Conservation (phyloP, 2,888 invertebrate genomes). For the Lymantria monacha region DNA sequence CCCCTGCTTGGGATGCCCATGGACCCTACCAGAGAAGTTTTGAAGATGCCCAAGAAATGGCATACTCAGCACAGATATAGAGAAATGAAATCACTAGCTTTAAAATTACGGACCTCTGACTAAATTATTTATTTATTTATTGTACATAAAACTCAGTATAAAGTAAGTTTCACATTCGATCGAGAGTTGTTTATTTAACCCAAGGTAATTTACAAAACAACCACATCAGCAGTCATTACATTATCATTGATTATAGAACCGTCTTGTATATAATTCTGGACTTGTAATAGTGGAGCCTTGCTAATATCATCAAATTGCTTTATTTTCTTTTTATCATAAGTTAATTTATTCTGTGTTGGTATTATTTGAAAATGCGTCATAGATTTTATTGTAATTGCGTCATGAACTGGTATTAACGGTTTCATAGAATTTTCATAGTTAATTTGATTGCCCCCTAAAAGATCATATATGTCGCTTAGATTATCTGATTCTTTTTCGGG, state of each 20-base stretch:
- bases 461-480: background rate
- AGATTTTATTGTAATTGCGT: slow-evolving; percentile 5
- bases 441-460: background rate
- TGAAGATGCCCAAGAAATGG: slow-evolving; percentile 82
- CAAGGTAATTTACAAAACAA: slow-evolving; percentile 16
- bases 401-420: slow-evolving; percentile 11
- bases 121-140: slow-evolving; percentile 75
- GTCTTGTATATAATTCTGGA: slow-evolving; percentile 15
- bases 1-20: slow-evolving; percentile 80
- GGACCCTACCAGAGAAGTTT: slow-evolving; percentile 83
- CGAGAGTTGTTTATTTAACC: slow-evolving; percentile 37
- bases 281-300: background rate
- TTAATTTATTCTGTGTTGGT: background rate
- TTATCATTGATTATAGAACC: slow-evolving; percentile 3
- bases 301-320: background rate
- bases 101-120: slow-evolving; percentile 69
- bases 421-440: background rate
- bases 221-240: slow-evolving; percentile 10
- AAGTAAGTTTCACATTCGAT: slow-evolving; percentile 65
- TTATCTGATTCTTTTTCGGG: background rate
- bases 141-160: slow-evolving; percentile 72
- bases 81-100: slow-evolving; percentile 41
- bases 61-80: slow-evolving; percentile 81
- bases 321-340: background rate
- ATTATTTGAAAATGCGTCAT: background rate